Evolutionary conservation across 2,888 invertebrate species (phyloP), one percentile per base, ranked within the genome.

Genomic region (Phortica okadai): DNA sequence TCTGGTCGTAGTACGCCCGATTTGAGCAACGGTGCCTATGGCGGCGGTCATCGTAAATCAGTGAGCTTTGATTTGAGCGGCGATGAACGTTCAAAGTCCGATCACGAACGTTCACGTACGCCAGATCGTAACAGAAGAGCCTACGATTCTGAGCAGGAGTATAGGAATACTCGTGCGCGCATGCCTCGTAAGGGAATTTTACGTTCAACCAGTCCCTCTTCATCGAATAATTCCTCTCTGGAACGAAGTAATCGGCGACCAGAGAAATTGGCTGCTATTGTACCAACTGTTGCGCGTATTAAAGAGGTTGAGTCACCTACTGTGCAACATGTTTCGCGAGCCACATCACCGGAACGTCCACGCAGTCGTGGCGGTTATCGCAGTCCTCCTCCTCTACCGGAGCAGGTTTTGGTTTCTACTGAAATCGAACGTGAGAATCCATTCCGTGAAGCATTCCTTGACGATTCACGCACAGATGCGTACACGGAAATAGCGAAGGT

Each of bases 361-460:
- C 75, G 79, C 10, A 74, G 77, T 42, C 64, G 75, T 50, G 79
- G 81, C 10, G 80, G 83, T 25, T 81, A 82, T 73, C 82, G 80
- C 45, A 83, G 86, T 79, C 83, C 85, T 16, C 84, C 84, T 10
- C 84, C 86, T 11, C 77, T 82, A 0, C 75, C 79, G 2, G 86
- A 85, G 77, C 79, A 76, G 58, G 77, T 82, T 1, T 62, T 79
- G 6, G 73, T 83, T 5, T 83, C 86, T 8, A 75, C 81, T 0
- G 91, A 92, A 84, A 89, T 91, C 75, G 91, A 91, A 76, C 88
- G 89, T 1, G 92, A 92, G 64, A 92, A 92, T 86, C 92, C 92
- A 41, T 92, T 92, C 82, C 90, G 91, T 0, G 87, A 89, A 75
- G 89, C 90, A 74, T 89, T 88, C 77, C 82, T 90, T 16, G 83